Base-by-base conservation (phyloP, 2,888 invertebrate species). In the Drosophila quinaria region DNA sequence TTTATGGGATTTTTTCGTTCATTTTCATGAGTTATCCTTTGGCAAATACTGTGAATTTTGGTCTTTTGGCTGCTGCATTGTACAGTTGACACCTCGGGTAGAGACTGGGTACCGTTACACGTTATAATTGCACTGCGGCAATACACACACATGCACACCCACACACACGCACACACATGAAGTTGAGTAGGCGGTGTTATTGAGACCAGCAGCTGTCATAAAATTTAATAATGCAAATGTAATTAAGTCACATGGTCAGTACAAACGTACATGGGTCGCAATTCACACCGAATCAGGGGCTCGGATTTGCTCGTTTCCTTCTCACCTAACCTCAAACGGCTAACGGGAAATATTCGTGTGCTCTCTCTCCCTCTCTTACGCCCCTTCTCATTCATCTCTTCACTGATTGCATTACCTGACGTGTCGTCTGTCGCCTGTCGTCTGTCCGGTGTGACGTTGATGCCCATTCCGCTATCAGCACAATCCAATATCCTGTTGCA, bases 211-310 rank as follows among this genome's bases (percentile, higher is more conserved):
- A 78, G 75, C 78, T 86, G 90, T 83, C 88, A 88, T 91, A 90
- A 91, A 91, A 90, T 90, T 91, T 90, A 91, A 91, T 91, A 91
- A 91, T 91, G 90, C 82, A 91, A 90, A 91, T 91, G 90, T 89
- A 90, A 91, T 91, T 91, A 89, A 88, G 80, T 86, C 80, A 77
- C 80, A 80, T 81, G 83, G 80, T 79, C 82, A 74, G 74, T 46
- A 22, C 49, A 49, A 50, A 64, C 67, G 41, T 42, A 66, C 67
- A 41, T 44, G 64, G 60, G 37, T 62, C 62, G 35, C 50, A 61
- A 46, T 49, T 52, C 39, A 50, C 56, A 70, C 41, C 39, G 51
- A 49, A 59, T 35, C 49, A 25, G 37, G 51, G 31, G 41, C 8
- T 44, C 15, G 19, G 25, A 25, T 37, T 47, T 22, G 29, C 9